These are phyloP conservation scores for Microtus richardsoni DNA, from an alignment of 2,113 vertebrate species.

Conservation along the genomic window DNA sequence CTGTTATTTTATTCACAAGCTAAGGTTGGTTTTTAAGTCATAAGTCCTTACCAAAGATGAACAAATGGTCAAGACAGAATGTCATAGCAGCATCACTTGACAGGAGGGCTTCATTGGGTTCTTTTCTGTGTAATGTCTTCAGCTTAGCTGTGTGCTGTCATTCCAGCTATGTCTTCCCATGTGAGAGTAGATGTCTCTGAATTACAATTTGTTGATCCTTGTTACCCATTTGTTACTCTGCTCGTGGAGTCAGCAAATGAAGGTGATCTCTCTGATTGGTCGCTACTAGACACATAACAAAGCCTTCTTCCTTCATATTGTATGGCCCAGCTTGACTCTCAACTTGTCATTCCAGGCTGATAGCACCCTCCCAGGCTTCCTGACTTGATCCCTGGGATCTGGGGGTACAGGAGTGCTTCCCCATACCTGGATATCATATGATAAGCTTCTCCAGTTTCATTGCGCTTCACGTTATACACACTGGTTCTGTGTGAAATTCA, in stretches of 20 bases:
- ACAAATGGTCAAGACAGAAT: neutral
- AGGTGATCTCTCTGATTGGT: neutral
- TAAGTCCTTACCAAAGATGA: conserved; percentile 25
- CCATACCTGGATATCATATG: too few relatives aligned
- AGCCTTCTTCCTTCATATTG: neutral
- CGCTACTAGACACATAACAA: neutral
- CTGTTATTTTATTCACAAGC: neutral
- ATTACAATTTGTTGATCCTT: neutral
- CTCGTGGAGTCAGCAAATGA: neutral
- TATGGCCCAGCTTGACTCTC: neutral
- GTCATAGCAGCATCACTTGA: neutral
- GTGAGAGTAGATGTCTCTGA: neutral
- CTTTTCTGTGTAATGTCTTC: neutral
- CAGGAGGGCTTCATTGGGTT: neutral
- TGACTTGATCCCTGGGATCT: neutral
- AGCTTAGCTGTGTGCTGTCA: neutral
- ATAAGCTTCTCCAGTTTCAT: neutral
- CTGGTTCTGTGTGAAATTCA: neutral
- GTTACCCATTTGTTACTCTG: neutral
- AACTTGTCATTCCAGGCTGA: neutral
- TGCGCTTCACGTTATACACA: neutral
- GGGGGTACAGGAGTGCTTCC: neutral
- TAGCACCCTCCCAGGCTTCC: too few relatives aligned
- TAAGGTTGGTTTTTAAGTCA: neutral
- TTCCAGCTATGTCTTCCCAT: neutral